Evolutionary conservation across 2,797 vertebrate species (phyloP).

Genomic region (Macroramphosus scolopax): DNA sequence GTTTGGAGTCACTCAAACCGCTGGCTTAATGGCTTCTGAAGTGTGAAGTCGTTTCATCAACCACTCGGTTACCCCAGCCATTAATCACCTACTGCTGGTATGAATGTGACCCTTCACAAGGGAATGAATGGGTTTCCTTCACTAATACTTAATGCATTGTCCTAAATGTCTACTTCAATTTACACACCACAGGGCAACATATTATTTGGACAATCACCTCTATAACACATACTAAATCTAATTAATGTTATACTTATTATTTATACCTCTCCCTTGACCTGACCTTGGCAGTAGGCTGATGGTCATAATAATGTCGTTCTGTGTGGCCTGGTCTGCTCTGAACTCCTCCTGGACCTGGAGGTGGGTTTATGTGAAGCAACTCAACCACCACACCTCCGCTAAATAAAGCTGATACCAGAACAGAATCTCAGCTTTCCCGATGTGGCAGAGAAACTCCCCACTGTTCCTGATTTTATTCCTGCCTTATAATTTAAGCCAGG

Average conservation of each 20-base stretch:
- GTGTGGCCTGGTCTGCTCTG: constrained; percentile 52
- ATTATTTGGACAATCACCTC: background rate
- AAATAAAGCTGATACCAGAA: constrained; percentile 67
- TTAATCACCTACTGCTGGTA: constrained; percentile 42
- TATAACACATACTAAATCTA: constrained; percentile 4
- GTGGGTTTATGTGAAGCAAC: constrained; percentile 61
- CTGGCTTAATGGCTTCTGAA: constrained; percentile 17
- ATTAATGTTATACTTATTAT: no score
- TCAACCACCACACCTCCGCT: constrained; percentile 67
- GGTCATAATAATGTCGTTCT: constrained; percentile 31
- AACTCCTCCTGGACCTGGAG: constrained; percentile 32
- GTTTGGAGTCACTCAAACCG: constrained; percentile 29
- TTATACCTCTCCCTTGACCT: no score
- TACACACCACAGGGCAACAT: background rate
- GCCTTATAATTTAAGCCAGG: constrained; percentile 67
- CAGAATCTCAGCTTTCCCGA: constrained; percentile 37
- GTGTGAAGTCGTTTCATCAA: constrained; percentile 55
- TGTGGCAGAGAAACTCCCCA: constrained; percentile 56
- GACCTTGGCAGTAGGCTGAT: constrained; percentile 1
- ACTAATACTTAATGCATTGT: no score
- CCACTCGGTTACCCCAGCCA: constrained; percentile 20
- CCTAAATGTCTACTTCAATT: no score
- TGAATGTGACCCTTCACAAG: constrained; percentile 51
- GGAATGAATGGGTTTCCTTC: constrained; percentile 45
- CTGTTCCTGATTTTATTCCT: constrained; percentile 48